These are phyloP conservation scores for Megastigmus dorsalis DNA, from an alignment of 2,888 invertebrate species.

Conservation along the genomic window DNA sequence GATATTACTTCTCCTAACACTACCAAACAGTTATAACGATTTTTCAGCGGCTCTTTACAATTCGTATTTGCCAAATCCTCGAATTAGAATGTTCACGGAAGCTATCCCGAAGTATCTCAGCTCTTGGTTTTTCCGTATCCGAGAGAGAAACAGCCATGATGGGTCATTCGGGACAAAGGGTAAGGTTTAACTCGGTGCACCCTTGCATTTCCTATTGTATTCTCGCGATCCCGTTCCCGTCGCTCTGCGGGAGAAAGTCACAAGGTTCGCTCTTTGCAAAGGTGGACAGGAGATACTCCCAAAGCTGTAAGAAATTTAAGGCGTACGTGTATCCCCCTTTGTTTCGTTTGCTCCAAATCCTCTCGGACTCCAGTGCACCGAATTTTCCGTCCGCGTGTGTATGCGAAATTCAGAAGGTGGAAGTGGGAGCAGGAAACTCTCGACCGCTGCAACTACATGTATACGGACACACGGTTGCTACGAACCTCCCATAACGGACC, in stretches of 20 bases:
- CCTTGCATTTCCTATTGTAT: too few species aligned
- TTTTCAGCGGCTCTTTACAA: too few species aligned
- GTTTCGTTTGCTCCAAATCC: not conserved
- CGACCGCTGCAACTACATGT: not conserved
- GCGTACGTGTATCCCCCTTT: not conserved
- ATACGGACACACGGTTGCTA: not conserved
- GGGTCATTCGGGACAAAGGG: too few species aligned
- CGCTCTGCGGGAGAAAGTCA: not conserved
- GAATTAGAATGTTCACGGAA: too few species aligned
- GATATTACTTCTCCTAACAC: too few species aligned
- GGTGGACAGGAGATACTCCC: not conserved
- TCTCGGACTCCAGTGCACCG: not conserved
- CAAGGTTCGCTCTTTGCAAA: not conserved
- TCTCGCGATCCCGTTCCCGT: too few species aligned
- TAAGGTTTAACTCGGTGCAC: too few species aligned
- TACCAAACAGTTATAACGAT: too few species aligned
- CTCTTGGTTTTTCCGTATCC: too few species aligned
- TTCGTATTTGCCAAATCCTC: too few species aligned
- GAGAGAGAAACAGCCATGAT: too few species aligned
- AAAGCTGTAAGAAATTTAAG: slow-evolving; percentile 10
- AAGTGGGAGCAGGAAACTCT: not conserved
- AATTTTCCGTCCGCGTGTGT: not conserved
- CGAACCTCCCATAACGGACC: not conserved
- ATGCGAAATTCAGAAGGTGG: slow-evolving; percentile 3
- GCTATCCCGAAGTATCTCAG: too few species aligned